Percentiles rank a stretch among this genome's conserved stretches.
Evolutionary conservation across 2,797 vertebrate genomes (phyloP).

Genomic region (Decapterus maruadsi): DNA sequence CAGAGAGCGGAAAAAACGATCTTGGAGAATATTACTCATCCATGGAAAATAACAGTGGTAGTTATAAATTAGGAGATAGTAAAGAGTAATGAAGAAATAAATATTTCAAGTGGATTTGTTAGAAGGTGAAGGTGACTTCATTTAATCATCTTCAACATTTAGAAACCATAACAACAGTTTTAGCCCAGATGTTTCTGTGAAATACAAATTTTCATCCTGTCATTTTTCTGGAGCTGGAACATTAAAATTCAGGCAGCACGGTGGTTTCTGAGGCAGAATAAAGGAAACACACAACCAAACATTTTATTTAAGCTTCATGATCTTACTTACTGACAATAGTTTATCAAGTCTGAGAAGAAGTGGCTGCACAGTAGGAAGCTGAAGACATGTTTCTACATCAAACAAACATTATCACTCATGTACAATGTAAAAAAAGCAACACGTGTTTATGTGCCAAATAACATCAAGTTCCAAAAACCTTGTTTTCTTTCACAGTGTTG

Average conservation of each 20-base stretch:
- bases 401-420: too few species aligned
- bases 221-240: neutral
- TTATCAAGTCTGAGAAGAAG: neutral
- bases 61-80: neutral
- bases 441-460: constrained; percentile 14
- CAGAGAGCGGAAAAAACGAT: constrained; percentile 9
- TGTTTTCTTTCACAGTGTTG: neutral
- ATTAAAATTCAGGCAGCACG: neutral
- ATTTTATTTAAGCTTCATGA: neutral
- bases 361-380: neutral
- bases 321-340: neutral
- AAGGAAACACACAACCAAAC: neutral
- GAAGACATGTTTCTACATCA: too few species aligned
- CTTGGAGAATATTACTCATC: neutral
- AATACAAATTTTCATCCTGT: too few species aligned
- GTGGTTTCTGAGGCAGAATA: neutral
- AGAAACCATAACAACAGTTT: neutral
- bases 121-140: neutral
- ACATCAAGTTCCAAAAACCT: constrained; percentile 1
- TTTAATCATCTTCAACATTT: constrained; percentile 2
- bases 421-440: neutral
- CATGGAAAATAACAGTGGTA: neutral
- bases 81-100: constrained; percentile 7
- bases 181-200: neutral
- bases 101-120: constrained; percentile 3